Conservation (phyloP, 2,888 invertebrate species). For the Erannis defoliaria region DNA sequence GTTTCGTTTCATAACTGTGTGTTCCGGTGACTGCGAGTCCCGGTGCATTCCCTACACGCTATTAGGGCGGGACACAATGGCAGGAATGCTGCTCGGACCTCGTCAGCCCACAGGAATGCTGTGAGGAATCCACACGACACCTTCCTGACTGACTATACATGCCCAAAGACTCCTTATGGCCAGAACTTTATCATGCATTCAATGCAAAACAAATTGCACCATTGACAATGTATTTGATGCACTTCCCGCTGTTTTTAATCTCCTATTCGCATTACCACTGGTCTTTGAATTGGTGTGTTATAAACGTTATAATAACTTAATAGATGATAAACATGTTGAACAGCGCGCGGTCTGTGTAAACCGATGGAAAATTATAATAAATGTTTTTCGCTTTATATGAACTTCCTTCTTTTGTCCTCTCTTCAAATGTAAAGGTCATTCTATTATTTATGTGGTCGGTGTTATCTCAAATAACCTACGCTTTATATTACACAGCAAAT, state of each 20-base stretch:
- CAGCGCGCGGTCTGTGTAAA: constrained; percentile 33
- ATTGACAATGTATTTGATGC: constrained; percentile 34
- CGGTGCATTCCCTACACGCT: constrained; percentile 66
- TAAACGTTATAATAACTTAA: constrained; percentile 52
- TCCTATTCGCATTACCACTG: constrained; percentile 48
- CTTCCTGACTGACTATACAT: constrained; percentile 56
- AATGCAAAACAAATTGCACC: constrained; percentile 35
- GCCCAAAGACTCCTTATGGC: constrained; percentile 21
- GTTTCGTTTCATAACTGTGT: constrained; percentile 54
- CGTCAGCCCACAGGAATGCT: constrained; percentile 68
- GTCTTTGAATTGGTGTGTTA: constrained; percentile 44
- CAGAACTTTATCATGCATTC: constrained; percentile 28
- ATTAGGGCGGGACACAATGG: constrained; percentile 65
- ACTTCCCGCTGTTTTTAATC: constrained; percentile 48
- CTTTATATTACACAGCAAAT: not conserved
- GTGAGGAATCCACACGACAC: constrained; percentile 65
- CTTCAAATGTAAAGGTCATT: constrained; percentile 33
- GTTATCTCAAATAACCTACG: not conserved
- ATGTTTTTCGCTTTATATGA: constrained; percentile 38
- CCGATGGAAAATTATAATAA: constrained; percentile 35
- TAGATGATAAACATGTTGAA: constrained; percentile 44
- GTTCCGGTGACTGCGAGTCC: constrained; percentile 64
- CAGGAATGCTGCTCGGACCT: constrained; percentile 61
- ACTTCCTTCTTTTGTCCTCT: constrained; percentile 38
- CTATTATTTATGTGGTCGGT: constrained; percentile 26